Base-by-base conservation (phyloP, 2,113 vertebrate genomes). In the Sciurus niger region DNA sequence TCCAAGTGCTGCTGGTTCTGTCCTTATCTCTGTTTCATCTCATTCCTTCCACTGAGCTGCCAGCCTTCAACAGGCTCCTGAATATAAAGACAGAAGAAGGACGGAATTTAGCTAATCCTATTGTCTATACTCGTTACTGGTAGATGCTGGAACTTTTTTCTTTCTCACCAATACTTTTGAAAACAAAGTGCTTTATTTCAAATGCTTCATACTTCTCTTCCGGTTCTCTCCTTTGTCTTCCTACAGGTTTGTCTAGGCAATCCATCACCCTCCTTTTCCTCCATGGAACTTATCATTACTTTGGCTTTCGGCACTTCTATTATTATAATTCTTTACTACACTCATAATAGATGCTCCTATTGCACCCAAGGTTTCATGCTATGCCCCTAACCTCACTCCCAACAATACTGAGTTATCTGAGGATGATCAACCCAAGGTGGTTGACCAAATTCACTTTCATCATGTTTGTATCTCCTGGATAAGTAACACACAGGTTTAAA, bases 111-210 rank as follows among this genome's bases (percentile, higher is more conserved):
- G 7, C 10, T 77, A 80, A 79, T 51, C 12, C 6, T 14, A 78
- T 51, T 55, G 0, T n/a, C n/a, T 73, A 2, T 0, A 6, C 0
- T 80, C 67, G 16, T 1, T 58, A 48, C 1, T 43, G 12, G 12
- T 37, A 43, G 43, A 4, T 28, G 22, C 9, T 74, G 30, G 14
- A 20, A 58, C 46, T 51, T 43, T 73, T 72, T 2, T 80, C 25
- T 2, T 76, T 12, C 55, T 55, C 76, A 43, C 48, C 63, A 90
- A 70, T 48, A 70, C 25, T 48, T 80, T 76, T 40, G 4, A 13
- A 55, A 1, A 89, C 7, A 51, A 58, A 17, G 8, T 24, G 11
- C 0, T 74, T 88, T 78, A 85, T 89, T 80, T 77, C 22, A 67
- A 73, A 43, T 40, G 6, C 51, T 37, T 78, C 2, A 37, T 25